phyloP scores from a whole-genome alignment of 2,888 invertebrate species.

The Drosophila vallismaia region DNA sequence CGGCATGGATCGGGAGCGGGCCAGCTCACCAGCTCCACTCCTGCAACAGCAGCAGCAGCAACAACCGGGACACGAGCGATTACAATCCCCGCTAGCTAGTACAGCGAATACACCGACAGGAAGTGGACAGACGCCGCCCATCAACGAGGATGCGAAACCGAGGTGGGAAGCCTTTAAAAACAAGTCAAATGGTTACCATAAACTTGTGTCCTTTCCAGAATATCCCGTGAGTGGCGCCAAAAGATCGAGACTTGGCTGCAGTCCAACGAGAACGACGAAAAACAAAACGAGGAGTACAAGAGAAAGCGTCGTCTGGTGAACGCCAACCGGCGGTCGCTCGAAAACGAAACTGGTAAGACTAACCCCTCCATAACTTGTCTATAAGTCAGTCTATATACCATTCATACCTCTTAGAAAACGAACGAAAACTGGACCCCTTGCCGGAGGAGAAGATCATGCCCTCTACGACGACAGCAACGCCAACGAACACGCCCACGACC shows the following conservation, averaged over 20 bases:
- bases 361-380: not conserved
- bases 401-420: conserved; percentile 87
- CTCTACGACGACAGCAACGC: conserved; percentile 56
- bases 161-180: conserved; percentile 82
- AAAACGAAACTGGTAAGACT: conserved; percentile 91
- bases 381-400: not conserved
- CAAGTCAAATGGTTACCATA: not conserved
- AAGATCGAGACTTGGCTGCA: conserved; percentile 96
- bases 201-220: conserved; percentile 56
- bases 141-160: conserved; percentile 85
- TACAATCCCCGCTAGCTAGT: conserved; percentile 82
- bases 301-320: conserved; percentile 88
- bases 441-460: conserved; percentile 87
- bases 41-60: conserved; percentile 50
- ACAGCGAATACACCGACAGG: conserved; percentile 54
- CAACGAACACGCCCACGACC: conserved; percentile 49
- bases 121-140: conserved; percentile 50
- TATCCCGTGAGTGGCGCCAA: conserved; percentile 92
- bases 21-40: conserved; percentile 88
- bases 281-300: conserved; percentile 88
- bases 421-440: conserved; percentile 90
- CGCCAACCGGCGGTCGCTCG: conserved; percentile 90
- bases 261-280: conserved; percentile 92
- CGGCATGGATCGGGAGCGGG: conserved; percentile 89
- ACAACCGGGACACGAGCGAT: conserved; percentile 84